Percentiles rank a stretch among this genome's conserved stretches.
Conservation (phyloP, 53 echinoderm and acorn worm species). For the Patiria pectinifera region DNA sequence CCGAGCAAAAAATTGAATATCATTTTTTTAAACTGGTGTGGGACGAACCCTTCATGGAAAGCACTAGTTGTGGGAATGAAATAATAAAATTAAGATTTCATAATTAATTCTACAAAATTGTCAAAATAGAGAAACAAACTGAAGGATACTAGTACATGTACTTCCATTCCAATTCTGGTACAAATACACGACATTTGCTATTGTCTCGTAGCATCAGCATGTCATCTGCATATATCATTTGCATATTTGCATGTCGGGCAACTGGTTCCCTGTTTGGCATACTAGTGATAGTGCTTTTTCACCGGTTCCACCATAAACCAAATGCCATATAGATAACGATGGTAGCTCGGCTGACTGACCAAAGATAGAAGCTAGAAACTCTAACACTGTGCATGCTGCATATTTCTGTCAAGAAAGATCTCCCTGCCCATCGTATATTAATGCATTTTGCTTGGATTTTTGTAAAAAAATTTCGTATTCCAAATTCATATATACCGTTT, state of each 20-base stretch:
- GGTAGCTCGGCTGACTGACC: constrained; percentile 10
- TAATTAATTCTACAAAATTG: too few relatives aligned
- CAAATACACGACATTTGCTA: background rate
- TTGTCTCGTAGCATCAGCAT: background rate
- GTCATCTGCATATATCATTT: background rate
- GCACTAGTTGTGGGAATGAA: too few relatives aligned
- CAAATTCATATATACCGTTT: background rate
- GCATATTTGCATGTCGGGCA: constrained; percentile 22
- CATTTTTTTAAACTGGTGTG: too few relatives aligned
- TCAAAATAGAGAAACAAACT: too few relatives aligned
- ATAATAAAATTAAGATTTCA: too few relatives aligned
- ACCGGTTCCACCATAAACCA: background rate
- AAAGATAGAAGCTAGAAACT: constrained; percentile 2
- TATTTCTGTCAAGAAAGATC: background rate
- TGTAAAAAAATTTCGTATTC: background rate
- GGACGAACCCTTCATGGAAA: too few relatives aligned
- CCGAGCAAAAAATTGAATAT: too few relatives aligned
- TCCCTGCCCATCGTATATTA: background rate
- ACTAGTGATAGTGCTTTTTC: background rate
- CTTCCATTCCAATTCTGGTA: background rate
- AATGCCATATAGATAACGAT: background rate
- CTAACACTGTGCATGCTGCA: background rate
- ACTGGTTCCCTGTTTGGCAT: background rate
- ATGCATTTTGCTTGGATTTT: background rate
- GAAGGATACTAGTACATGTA: too few relatives aligned